These are phyloP conservation scores for Sitophilus oryzae DNA, from an alignment of 1,140 invertebrate genomes.

Conservation along the genomic window DNA sequence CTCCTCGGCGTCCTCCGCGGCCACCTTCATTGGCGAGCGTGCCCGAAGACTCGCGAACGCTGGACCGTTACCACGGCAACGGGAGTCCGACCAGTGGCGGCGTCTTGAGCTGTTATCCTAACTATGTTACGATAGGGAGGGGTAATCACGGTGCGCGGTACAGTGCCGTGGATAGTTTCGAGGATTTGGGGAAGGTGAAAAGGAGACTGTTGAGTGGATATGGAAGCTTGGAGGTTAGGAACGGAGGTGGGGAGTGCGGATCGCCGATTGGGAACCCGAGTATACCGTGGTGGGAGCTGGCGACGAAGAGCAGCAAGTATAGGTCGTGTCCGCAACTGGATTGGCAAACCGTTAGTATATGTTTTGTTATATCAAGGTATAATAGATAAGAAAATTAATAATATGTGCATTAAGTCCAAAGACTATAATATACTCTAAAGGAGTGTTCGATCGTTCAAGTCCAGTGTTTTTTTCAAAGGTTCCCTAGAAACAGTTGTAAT, in stretches of 20 bases:
- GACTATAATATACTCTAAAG: too few relatives aligned
- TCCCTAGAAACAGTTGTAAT: too few relatives aligned
- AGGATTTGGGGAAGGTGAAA: constrained; percentile 8
- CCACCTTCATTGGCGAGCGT: constrained; percentile 40
- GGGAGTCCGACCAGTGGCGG: not conserved
- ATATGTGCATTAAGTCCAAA: too few relatives aligned
- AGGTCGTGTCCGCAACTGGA: constrained; percentile 40
- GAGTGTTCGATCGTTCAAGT: too few relatives aligned
- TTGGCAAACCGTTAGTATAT: constrained; percentile 24
- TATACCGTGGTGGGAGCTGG: constrained; percentile 81
- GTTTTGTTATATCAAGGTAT: too few relatives aligned
- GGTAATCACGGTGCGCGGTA: not conserved
- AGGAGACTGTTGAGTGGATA: too few relatives aligned
- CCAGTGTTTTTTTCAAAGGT: too few relatives aligned
- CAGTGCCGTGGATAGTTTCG: constrained; percentile 4
- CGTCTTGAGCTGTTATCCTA: not conserved
- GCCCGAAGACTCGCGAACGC: constrained; percentile 37
- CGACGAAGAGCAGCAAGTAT: constrained; percentile 57
- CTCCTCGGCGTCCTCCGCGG: constrained; percentile 44
- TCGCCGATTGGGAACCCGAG: constrained; percentile 42
- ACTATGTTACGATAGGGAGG: constrained; percentile 21
- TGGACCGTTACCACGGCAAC: constrained; percentile 8
- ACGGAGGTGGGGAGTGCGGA: constrained; percentile 15
- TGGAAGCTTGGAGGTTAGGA: not conserved
- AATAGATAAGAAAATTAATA: too few relatives aligned